These are phyloP conservation scores for Pipistrellus pipistrellus DNA, from an alignment of 2,797 vertebrate genomes.

Conservation along the genomic window DNA sequence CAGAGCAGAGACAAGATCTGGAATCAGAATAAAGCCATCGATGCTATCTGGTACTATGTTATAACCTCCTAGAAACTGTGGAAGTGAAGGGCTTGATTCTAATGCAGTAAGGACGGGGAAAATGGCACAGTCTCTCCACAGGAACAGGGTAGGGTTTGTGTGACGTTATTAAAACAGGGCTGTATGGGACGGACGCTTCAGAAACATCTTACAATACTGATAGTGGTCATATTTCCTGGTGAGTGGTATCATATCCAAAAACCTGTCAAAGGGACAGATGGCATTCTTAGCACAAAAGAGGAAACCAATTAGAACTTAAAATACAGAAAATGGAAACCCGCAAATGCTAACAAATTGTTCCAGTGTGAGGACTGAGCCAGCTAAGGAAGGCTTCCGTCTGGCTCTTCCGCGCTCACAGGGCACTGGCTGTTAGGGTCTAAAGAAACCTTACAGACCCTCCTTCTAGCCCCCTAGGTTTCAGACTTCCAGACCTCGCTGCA, in stretches of 20 bases:
- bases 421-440: neutral
- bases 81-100: neutral
- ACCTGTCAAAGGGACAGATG: conserved; percentile 82
- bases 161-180: neutral
- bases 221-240: conserved; percentile 71
- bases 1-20: neutral
- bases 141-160: neutral
- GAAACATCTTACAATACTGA: neutral
- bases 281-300: conserved; percentile 77
- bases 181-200: conserved; percentile 19
- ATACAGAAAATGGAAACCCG: conserved; percentile 66
- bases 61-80: neutral
- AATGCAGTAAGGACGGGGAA: neutral
- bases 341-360: conserved; percentile 70
- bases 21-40: neutral
- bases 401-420: neutral
- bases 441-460: neutral
- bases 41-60: neutral
- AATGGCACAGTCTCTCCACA: neutral
- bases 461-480: neutral
- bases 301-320: conserved; percentile 80
- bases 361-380: neutral
- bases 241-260: conserved; percentile 76
- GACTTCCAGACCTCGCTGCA: neutral
- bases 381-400: conserved; percentile 27